phyloP scores from a whole-genome alignment of 2,888 invertebrate species.

The Leuctra nigra region DNA sequence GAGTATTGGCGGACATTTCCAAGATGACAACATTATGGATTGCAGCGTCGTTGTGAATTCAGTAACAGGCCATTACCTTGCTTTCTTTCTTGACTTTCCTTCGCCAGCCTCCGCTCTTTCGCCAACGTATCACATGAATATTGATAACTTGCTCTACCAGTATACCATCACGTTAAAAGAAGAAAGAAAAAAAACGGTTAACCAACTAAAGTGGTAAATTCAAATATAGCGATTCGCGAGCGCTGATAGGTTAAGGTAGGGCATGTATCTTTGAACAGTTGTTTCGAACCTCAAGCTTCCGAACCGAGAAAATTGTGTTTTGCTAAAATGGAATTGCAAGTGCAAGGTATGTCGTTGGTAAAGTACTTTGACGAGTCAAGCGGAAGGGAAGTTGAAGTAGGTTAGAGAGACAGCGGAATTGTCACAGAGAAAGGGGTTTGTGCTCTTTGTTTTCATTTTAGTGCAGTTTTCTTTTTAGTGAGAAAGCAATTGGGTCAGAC shows the following conservation, averaged over 20 bases:
- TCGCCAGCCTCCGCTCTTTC: background rate
- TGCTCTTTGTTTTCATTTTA: no score
- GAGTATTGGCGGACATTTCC: background rate
- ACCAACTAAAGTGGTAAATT: slow-evolving; percentile 5
- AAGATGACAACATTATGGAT: background rate
- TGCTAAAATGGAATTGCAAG: slow-evolving; percentile 1
- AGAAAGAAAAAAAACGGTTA: background rate
- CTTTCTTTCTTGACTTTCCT: background rate
- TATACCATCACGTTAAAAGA: background rate
- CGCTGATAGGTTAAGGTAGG: background rate
- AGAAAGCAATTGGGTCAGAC: no score
- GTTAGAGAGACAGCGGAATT: no score
- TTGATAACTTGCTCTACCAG: slow-evolving; percentile 9
- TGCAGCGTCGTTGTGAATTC: background rate
- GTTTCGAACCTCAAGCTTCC: background rate
- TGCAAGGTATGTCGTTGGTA: no score
- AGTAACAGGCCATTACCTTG: slow-evolving; percentile 7
- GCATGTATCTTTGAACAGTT: slow-evolving; percentile 7
- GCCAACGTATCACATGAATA: background rate
- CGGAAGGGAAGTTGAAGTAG: no score
- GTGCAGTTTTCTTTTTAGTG: no score
- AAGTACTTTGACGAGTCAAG: no score
- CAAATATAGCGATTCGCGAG: background rate
- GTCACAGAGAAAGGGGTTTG: no score
- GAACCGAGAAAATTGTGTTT: background rate